Evolutionary conservation across 1,140 invertebrate species (phyloP).

Genomic region (Cydia splendana): DNA sequence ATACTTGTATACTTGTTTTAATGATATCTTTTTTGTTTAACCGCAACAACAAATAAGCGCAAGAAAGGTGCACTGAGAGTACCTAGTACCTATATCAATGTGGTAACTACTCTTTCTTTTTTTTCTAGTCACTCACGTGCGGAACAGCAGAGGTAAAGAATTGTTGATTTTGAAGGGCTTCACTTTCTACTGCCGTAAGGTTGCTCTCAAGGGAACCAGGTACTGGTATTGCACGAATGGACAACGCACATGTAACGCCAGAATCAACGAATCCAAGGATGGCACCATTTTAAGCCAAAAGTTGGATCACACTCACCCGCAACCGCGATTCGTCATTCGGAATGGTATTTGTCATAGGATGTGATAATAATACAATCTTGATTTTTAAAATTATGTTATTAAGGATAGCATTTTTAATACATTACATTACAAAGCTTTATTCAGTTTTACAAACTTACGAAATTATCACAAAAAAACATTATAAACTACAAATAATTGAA

Average conservation of each 20-base stretch:
- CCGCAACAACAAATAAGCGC: too few species aligned
- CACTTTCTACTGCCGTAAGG: background rate
- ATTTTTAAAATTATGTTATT: too few species aligned
- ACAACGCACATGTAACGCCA: background rate
- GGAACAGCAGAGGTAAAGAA: background rate
- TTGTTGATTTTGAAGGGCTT: background rate
- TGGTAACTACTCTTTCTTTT: too few species aligned
- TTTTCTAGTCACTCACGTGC: background rate
- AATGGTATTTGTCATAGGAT: background rate
- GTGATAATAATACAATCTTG: background rate
- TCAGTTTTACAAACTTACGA: too few species aligned
- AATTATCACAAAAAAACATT: too few species aligned
- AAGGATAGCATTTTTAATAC: too few species aligned
- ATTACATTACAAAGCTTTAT: too few species aligned
- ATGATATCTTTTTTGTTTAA: too few species aligned
- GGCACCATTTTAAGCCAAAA: background rate
- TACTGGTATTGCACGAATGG: background rate
- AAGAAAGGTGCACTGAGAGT: too few species aligned
- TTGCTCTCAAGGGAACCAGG: background rate
- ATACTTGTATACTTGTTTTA: too few species aligned
- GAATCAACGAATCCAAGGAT: background rate
- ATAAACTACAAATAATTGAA: too few species aligned
- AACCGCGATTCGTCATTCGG: background rate
- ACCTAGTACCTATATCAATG: too few species aligned
- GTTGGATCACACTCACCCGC: constrained; percentile 9